A percentile compares a stretch with the other conserved stretches of the same genome.
These are phyloP conservation scores for Alosa alosa DNA, from an alignment of 2,113 vertebrate species.

Conservation along the genomic window DNA sequence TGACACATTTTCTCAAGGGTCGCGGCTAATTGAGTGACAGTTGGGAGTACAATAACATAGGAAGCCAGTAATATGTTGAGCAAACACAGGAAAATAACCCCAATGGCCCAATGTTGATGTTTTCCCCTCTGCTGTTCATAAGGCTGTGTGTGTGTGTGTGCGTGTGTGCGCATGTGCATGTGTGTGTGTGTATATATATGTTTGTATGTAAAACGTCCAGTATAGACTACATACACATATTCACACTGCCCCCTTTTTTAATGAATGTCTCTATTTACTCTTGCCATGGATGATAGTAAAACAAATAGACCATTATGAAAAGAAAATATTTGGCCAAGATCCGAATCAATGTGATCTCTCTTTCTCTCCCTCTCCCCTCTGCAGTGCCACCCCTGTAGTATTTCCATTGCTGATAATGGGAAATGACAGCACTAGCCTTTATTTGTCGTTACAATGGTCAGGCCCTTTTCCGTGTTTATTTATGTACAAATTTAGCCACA, in stretches of 20 bases:
- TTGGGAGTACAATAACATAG: slow-evolving; percentile 47
- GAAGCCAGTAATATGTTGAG: slow-evolving; percentile 46
- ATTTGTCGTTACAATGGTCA: neutral
- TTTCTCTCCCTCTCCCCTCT: neutral
- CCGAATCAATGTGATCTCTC: slow-evolving; percentile 7
- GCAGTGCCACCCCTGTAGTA: neutral
- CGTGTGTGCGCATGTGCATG: slow-evolving; percentile 20
- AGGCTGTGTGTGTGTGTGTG: slow-evolving; percentile 4
- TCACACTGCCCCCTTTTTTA: neutral
- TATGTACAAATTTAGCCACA: slow-evolving; percentile 8
- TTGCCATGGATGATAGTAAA: slow-evolving; percentile 9
- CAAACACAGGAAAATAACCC: slow-evolving; percentile 57
- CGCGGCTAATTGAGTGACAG: slow-evolving; percentile 52
- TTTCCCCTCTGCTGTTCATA: slow-evolving; percentile 16
- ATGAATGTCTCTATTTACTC: slow-evolving; percentile 10
- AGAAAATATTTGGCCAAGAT: slow-evolving; percentile 18
- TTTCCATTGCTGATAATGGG: neutral
- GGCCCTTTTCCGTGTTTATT: slow-evolving; percentile 24
- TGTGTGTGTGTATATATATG: neutral
- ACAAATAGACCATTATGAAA: slow-evolving; percentile 23
- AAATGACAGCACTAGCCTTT: neutral
- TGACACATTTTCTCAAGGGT: slow-evolving; percentile 40
- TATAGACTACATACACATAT: neutral
- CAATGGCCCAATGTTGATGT: slow-evolving; percentile 21
- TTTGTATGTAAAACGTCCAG: neutral